Evolutionary conservation across 2,113 vertebrate genomes (phyloP).

Genomic region (Rhea americana): DNA sequence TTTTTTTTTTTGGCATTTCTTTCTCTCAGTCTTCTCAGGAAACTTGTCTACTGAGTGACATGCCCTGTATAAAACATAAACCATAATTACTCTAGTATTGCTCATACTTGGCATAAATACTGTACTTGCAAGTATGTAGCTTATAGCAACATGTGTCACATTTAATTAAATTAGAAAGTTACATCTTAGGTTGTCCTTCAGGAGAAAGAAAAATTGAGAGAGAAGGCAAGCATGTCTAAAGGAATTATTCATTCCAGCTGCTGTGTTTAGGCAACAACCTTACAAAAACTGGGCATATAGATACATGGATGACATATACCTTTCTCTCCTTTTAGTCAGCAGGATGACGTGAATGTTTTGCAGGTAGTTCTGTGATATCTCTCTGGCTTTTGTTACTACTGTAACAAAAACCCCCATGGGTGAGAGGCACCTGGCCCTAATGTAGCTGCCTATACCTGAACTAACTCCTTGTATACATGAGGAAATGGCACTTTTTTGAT

Average conservation of each 20-base stretch:
- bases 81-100: constrained; percentile 59
- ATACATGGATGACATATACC: rapidly evolving
- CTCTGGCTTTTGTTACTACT: neutral
- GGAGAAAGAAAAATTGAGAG: constrained; percentile 7
- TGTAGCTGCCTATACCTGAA: neutral
- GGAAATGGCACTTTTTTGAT: neutral
- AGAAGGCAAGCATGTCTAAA: constrained; percentile 44
- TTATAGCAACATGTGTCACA: constrained; percentile 63
- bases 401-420: neutral
- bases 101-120: constrained; percentile 68
- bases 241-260: constrained; percentile 11
- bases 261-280: neutral
- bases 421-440: neutral
- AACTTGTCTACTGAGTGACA: constrained; percentile 51
- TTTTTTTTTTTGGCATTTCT: constrained; percentile 45
- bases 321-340: neutral
- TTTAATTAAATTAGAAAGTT: constrained; percentile 52
- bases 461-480: neutral
- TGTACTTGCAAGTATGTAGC: constrained; percentile 49
- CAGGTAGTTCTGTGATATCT: neutral
- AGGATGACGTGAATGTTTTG: neutral
- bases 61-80: constrained; percentile 59
- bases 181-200: constrained; percentile 54
- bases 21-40: constrained; percentile 60
- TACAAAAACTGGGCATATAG: neutral